Conservation (phyloP, 2,888 invertebrate genomes). For the Mantis religiosa region DNA sequence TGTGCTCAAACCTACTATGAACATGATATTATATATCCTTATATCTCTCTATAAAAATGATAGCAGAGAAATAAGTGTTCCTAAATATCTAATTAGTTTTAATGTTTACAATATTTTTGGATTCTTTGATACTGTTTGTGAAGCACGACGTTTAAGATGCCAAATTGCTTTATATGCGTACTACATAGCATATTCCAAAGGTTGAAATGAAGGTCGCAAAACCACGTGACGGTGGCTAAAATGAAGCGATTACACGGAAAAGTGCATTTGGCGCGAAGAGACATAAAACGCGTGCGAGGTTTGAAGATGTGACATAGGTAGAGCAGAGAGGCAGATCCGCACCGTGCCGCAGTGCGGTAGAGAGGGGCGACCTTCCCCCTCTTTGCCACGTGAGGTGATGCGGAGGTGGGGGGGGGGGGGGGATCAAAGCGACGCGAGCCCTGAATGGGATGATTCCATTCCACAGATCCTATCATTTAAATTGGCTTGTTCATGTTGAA, state of each 20-base stretch:
- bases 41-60: no score
- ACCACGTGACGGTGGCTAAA: neutral
- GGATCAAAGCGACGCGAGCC: neutral
- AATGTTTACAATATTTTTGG: no score
- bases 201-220: no score
- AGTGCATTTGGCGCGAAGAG: neutral
- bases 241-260: neutral
- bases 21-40: no score
- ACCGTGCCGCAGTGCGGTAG: neutral
- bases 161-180: no score
- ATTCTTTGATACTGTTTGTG: no score
- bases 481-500: neutral
- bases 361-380: neutral
- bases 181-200: no score
- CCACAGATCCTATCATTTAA: neutral
- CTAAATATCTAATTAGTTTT: no score
- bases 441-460: neutral
- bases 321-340: neutral
- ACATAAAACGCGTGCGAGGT: neutral
- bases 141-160: no score
- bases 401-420: neutral
- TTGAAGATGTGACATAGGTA: neutral
- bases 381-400: neutral
- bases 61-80: no score
- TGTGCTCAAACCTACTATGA: no score